Conservation (phyloP, 2,113 vertebrate genomes). For the Polypterus senegalus region DNA sequence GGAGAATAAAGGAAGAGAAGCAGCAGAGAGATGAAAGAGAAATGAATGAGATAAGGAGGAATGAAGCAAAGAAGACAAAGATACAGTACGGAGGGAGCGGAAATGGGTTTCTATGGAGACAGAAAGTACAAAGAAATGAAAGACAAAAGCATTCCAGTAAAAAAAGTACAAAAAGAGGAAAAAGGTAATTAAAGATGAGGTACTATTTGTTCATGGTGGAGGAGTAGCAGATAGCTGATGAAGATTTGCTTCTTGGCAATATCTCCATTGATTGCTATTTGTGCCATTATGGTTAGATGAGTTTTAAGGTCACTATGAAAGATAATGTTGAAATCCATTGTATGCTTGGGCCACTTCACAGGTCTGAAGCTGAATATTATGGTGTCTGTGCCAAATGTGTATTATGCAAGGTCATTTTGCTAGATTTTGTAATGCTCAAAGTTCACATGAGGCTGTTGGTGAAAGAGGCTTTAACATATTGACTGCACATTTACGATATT, state of each 20-base stretch:
- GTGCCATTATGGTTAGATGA: conserved; percentile 9
- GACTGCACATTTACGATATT: too few species aligned
- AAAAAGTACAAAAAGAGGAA: conserved; percentile 30
- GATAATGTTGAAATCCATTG: conserved; percentile 13
- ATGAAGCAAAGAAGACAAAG: conserved; percentile 22
- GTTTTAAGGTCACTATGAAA: conserved; percentile 4
- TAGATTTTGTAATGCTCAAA: too few species aligned
- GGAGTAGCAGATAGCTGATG: not conserved
- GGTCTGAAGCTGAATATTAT: too few species aligned
- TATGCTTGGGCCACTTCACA: not conserved
- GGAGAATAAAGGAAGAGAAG: conserved; percentile 25
- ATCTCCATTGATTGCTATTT: conserved; percentile 3
- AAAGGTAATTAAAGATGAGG: conserved; percentile 9
- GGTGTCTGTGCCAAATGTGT: too few species aligned
- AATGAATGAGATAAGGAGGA: conserved; percentile 40
- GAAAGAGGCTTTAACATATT: too few species aligned
- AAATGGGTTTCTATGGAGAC: conserved; percentile 55
- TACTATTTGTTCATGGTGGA: conserved; percentile 30
- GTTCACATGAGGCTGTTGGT: too few species aligned
- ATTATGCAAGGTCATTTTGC: too few species aligned
- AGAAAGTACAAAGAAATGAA: conserved; percentile 33
- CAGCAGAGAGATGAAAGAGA: conserved; percentile 49
- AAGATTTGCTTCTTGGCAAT: conserved; percentile 4
- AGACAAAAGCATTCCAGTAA: conserved; percentile 5
- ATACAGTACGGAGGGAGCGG: conserved; percentile 27